These are phyloP conservation scores for Darevskia mixta DNA, from an alignment of 2,797 vertebrate species.

Conservation along the genomic window DNA sequence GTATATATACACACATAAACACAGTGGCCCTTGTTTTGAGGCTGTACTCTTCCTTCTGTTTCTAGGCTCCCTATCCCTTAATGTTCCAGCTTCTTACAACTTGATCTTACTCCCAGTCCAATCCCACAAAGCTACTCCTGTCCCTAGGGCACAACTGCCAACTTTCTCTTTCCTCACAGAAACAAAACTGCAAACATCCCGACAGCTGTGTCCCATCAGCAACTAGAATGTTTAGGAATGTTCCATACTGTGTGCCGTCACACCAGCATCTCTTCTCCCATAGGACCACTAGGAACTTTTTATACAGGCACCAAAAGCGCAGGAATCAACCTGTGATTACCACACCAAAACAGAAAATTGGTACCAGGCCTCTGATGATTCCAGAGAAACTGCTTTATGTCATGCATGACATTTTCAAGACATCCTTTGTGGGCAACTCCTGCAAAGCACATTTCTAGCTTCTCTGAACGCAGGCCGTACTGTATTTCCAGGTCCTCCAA, in stretches of 20 bases:
- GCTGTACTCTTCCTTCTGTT: no score
- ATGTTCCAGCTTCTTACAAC: not conserved
- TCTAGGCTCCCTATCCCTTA: not conserved
- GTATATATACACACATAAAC: no score
- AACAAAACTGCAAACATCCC: constrained; percentile 1
- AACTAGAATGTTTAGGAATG: not conserved
- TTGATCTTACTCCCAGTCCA: not conserved
- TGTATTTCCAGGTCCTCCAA: not conserved
- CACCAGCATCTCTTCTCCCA: not conserved
- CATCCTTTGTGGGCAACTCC: not conserved
- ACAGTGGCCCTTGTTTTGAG: not conserved
- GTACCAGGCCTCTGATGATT: not conserved
- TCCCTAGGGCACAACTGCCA: not conserved
- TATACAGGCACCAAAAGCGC: not conserved
- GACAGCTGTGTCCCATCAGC: not conserved
- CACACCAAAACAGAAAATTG: not conserved
- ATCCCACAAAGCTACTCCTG: not conserved
- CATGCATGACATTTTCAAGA: not conserved
- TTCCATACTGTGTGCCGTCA: not conserved
- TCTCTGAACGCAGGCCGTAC: not conserved
- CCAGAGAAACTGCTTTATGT: not conserved
- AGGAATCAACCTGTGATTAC: not conserved
- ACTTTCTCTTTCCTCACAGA: not conserved
- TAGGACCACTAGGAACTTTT: not conserved
- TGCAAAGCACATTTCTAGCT: not conserved